A percentile compares a stretch with the other conserved stretches of the same genome.
These are phyloP conservation scores for Portevinia maculata DNA, from an alignment of 2,888 invertebrate genomes.

Conservation along the genomic window DNA sequence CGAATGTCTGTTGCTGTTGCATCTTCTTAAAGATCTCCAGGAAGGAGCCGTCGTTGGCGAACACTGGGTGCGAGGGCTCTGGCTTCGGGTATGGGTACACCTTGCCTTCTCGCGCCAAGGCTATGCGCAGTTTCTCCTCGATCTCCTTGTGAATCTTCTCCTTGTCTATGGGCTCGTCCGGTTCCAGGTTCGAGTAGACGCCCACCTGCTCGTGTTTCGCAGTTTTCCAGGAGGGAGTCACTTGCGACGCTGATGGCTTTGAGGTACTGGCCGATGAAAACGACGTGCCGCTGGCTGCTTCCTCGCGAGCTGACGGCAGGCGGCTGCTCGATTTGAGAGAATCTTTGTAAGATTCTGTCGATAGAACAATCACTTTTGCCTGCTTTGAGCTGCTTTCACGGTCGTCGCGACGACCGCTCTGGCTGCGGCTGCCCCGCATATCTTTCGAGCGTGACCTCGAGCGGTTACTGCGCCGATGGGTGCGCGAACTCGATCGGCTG, in stretches of 20 bases:
- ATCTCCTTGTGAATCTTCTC: constrained; percentile 82
- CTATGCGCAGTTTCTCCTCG: constrained; percentile 81
- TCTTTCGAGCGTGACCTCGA: constrained; percentile 50
- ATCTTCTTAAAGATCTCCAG: constrained; percentile 96
- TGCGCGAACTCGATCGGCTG: constrained; percentile 65
- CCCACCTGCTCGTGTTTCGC: constrained; percentile 75
- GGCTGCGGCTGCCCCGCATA: constrained; percentile 26
- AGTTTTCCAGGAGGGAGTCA: constrained; percentile 56
- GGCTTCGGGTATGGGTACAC: constrained; percentile 85
- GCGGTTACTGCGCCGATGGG: constrained; percentile 60
- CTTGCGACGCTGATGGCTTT: constrained; percentile 64
- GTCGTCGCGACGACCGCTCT: constrained; percentile 43
- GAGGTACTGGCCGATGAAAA: constrained; percentile 29
- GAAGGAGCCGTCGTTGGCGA: constrained; percentile 93
- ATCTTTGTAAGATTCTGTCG: constrained; percentile 62
- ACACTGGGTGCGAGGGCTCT: constrained; percentile 84
- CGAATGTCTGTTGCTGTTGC: constrained; percentile 84
- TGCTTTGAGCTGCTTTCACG: constrained; percentile 28
- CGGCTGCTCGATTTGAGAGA: constrained; percentile 43
- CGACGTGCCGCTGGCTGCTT: constrained; percentile 55
- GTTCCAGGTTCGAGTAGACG: constrained; percentile 79
- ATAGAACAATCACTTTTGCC: constrained; percentile 65
- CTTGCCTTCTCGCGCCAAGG: constrained; percentile 82
- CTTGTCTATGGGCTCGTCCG: constrained; percentile 81
- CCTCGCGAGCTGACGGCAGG: constrained; percentile 39